A percentile compares a stretch with the other conserved stretches of the same genome.
Evolutionary conservation across 2,797 vertebrate genomes (phyloP).

Genomic region (Bradypus variegatus): DNA sequence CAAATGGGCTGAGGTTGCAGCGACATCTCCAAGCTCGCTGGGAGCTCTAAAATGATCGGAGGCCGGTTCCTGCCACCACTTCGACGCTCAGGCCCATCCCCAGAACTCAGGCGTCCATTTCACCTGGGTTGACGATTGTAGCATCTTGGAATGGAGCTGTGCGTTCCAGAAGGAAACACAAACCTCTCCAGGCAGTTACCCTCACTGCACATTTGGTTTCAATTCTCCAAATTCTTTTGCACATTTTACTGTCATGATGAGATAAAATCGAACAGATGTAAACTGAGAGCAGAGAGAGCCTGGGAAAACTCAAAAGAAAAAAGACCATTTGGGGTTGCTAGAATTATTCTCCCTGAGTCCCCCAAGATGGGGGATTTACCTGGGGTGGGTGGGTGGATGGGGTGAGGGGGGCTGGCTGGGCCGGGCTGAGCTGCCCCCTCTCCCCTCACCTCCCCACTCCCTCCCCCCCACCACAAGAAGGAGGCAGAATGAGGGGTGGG

Average conservation of each 20-base stretch:
- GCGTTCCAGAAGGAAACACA: rapidly evolving
- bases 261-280: constrained; percentile 47
- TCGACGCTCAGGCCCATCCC: rapidly evolving
- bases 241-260: background rate
- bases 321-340: background rate
- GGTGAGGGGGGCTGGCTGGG: too few relatives aligned
- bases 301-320: background rate
- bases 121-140: rapidly evolving
- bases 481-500: too few relatives aligned
- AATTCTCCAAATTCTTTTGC: constrained; percentile 53
- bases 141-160: background rate
- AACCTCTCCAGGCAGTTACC: rapidly evolving
- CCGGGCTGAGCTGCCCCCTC: background rate
- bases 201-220: constrained; percentile 65
- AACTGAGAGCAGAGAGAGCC: background rate
- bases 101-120: rapidly evolving
- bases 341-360: too few relatives aligned
- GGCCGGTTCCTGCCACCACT: rapidly evolving
- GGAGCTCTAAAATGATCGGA: background rate
- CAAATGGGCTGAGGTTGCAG: background rate
- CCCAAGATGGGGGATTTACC: background rate
- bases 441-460: too few relatives aligned
- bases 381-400: background rate
- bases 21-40: rapidly evolving
- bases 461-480: background rate